phyloP scores from a whole-genome alignment of 2,797 vertebrate genomes.

The Sardinella longiceps region DNA sequence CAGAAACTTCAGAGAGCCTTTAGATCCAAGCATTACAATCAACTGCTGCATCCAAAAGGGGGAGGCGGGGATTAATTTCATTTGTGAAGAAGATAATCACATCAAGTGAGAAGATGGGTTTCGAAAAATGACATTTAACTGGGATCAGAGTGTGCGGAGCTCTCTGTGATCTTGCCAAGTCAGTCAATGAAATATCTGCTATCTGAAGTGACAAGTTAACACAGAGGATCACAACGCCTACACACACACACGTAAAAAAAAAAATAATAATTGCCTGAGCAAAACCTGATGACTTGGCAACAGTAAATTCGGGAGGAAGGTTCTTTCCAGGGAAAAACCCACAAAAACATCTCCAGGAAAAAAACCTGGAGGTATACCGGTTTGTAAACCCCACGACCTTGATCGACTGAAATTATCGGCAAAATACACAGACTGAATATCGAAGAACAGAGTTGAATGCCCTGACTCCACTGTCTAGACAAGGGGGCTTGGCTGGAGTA shows the following conservation, averaged over 20 bases:
- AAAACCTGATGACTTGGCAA: not conserved
- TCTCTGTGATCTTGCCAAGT: slow-evolving; percentile 6
- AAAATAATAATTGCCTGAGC: not conserved
- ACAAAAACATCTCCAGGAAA: not conserved
- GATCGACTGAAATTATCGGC: not conserved
- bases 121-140: not conserved
- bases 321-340: not conserved
- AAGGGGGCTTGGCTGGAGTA: not conserved
- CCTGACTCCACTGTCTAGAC: not conserved
- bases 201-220: slow-evolving; percentile 1
- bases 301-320: not conserved
- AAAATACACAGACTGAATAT: not conserved
- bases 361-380: not conserved
- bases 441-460: not conserved
- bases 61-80: not conserved
- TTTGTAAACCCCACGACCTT: not conserved
- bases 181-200: not conserved
- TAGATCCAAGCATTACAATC: not conserved
- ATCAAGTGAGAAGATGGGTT: slow-evolving; percentile 3
- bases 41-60: not conserved
- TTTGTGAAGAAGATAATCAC: slow-evolving; percentile 10
- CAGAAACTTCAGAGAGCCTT: slow-evolving; percentile 19
- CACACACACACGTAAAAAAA: not conserved
- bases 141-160: not conserved
- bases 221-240: not conserved